These are phyloP conservation scores for Byasa hedistus DNA, from an alignment of 2,888 invertebrate genomes.

Conservation along the genomic window DNA sequence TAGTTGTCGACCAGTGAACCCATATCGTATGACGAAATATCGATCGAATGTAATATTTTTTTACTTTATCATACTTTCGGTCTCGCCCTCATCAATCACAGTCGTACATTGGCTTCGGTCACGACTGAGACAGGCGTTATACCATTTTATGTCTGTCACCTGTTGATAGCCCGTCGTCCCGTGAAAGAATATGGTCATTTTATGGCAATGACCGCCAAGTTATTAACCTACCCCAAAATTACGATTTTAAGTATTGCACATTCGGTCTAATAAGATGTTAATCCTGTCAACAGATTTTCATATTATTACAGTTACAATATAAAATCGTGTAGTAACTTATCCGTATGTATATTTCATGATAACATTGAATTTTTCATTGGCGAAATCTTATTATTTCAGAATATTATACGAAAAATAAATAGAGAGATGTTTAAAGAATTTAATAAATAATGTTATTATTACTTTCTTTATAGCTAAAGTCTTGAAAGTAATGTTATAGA, in stretches of 20 bases:
- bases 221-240: constrained; percentile 4
- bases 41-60: background rate
- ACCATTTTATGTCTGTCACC: constrained; percentile 20
- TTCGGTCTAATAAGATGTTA: background rate
- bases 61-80: constrained; percentile 10
- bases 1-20: background rate
- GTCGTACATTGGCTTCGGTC: constrained; percentile 11
- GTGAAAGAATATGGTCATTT: constrained; percentile 13
- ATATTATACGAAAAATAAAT: background rate
- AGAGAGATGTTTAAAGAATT: background rate
- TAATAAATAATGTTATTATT: background rate
- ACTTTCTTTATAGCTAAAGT: background rate
- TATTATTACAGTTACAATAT: no score
- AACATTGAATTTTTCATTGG: background rate
- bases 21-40: background rate
- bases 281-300: background rate
- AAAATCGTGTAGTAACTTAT: no score
- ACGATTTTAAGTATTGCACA: background rate
- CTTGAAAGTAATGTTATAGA: constrained; percentile 1
- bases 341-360: background rate
- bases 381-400: background rate
- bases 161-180: constrained; percentile 24
- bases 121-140: constrained; percentile 11
- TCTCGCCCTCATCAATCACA: constrained; percentile 25
- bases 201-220: constrained; percentile 1